Conservation (phyloP, 2,888 invertebrate genomes). For the Shargacucullia verbasci region DNA sequence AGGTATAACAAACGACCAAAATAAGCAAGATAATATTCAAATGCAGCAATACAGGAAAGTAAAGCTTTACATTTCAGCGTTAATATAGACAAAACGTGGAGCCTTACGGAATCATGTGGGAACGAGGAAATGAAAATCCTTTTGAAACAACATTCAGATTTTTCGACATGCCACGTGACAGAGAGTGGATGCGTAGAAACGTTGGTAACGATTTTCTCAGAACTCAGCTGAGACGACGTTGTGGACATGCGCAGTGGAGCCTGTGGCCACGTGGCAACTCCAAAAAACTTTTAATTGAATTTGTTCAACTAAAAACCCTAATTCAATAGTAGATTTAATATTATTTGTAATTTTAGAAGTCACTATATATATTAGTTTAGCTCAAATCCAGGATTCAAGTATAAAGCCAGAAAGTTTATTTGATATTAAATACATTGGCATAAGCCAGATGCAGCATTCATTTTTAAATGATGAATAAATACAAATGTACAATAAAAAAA, state of each 20-base stretch:
- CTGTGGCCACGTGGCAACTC: conserved; percentile 75
- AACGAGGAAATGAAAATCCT: conserved; percentile 15
- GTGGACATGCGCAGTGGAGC: conserved; percentile 78
- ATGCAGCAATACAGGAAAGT: conserved; percentile 17
- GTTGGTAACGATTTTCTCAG: conserved; percentile 85
- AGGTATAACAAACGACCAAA: conserved; percentile 14
- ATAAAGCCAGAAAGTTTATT: background rate
- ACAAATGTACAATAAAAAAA: background rate
- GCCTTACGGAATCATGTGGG: conserved; percentile 3
- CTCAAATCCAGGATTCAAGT: background rate
- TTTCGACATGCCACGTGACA: conserved; percentile 67
- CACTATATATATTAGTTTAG: background rate
- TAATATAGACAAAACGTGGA: background rate
- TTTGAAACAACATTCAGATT: conserved; percentile 25
- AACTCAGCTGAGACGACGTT: conserved; percentile 80
- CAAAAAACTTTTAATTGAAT: conserved; percentile 62
- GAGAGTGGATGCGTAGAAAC: conserved; percentile 68
- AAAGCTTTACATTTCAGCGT: background rate
- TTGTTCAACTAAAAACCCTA: conserved; percentile 47
- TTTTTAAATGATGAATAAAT: background rate
- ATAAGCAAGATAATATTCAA: conserved; percentile 18
- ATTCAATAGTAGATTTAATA: conserved; percentile 25
- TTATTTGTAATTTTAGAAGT: background rate
- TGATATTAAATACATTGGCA: background rate
- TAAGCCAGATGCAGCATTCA: background rate